A percentile compares a stretch with the other conserved stretches of the same genome.
Conservation (phyloP, 2,797 vertebrate genomes). For the Falco rusticolus region DNA sequence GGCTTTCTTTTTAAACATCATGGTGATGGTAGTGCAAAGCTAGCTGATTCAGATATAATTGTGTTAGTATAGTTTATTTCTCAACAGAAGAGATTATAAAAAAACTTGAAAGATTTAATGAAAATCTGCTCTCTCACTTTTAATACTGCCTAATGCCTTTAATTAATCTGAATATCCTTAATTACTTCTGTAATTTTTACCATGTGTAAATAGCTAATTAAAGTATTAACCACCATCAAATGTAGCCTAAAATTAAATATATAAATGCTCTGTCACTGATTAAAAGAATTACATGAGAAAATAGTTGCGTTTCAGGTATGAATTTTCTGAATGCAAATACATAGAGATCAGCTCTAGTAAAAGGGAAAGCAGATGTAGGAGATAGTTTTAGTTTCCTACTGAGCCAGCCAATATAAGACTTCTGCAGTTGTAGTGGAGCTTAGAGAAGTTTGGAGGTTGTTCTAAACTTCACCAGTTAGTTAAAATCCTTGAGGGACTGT, state of each 20-base stretch:
- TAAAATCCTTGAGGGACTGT: not conserved
- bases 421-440: not conserved
- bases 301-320: conserved; percentile 25
- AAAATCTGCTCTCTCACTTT: conserved; percentile 71
- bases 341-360: not conserved
- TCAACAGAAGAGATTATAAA: conserved; percentile 33
- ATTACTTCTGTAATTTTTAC: conserved; percentile 74
- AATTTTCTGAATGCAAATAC: conserved; percentile 21
- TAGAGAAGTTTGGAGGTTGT: conserved; percentile 27
- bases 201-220: conserved; percentile 76
- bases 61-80: conserved; percentile 37
- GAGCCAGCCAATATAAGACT: not conserved
- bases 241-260: conserved; percentile 65
- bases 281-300: conserved; percentile 68
- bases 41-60: conserved; percentile 46
- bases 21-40: not conserved
- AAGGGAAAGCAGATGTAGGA: not conserved
- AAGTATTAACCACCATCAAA: conserved; percentile 70
- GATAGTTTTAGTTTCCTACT: not conserved
- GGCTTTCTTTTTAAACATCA: not conserved
- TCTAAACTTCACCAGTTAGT: not conserved
- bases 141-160: conserved; percentile 74
- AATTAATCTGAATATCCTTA: conserved; percentile 75
- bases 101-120: conserved; percentile 71
- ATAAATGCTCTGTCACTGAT: conserved; percentile 55